Base-by-base conservation (phyloP, 2,797 vertebrate species). In the Nyctibius grandis region DNA sequence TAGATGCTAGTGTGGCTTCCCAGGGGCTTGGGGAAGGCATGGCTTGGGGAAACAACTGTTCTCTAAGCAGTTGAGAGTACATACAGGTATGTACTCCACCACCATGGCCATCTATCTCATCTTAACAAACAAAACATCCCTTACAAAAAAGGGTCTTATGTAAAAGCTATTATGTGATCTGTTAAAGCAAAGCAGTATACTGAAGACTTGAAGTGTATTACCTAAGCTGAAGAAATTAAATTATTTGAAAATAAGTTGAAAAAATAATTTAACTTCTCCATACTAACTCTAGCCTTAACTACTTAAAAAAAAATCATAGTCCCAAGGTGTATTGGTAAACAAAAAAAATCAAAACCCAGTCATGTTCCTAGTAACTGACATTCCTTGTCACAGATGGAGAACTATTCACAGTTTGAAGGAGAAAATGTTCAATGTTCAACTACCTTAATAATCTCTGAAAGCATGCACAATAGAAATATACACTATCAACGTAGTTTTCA, bases 31-130 rank as follows among this genome's bases (percentile, higher is more conserved):
- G 28, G 19, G 22, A 77, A 77, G 40, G 9, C 8, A 3, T 0
- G 4, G 72, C 29, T 72, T 34, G 9, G 26, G 29, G 47, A 45
- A 81, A 45, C 2, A 63, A 25, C 3, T 57, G 11, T 9, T 87
- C 5, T 38, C 11, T 16, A 36, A 59, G 31, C 25, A 44, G 48
- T n/a, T n/a, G n/a, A n/a, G n/a, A n/a, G n/a, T n/a, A n/a, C 28
- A 16, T 18, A 5, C 5, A 59, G 44, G 23, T 8, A 3, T 44
- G 28, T 59, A 38, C 17, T 44, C 12, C 12, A 21, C 44, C 12
- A 26, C 25, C 5, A 0, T 2, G 15, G 18, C 47, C 4, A 3
- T 36, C 34, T 73, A 0, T 15, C 47, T 61, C 12, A 45, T 64
- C 22, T 38, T 20, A 72, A n/a, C 38, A 42, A 75, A 53, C 12